Evolutionary conservation across 2,113 vertebrate species (phyloP).

Genomic region (Aphyosemion australe): DNA sequence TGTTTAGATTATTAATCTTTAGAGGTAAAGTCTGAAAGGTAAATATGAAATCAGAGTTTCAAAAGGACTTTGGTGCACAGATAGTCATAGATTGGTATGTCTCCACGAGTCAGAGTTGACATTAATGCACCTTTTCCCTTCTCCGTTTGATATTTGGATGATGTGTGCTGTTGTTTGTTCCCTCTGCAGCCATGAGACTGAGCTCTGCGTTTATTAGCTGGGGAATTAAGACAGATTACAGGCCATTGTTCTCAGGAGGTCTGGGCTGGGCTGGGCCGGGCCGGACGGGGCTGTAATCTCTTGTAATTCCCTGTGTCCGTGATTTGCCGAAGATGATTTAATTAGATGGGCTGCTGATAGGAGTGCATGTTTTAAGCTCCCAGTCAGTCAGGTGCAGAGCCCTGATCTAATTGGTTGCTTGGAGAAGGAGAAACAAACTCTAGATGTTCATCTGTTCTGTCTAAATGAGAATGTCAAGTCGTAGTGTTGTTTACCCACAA

Average conservation of each 20-base stretch:
- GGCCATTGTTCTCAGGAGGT: slow-evolving; percentile 65
- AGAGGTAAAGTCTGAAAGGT: slow-evolving; percentile 11
- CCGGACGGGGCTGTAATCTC: slow-evolving; percentile 62
- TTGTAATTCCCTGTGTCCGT: slow-evolving; percentile 66
- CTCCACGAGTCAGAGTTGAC: slow-evolving; percentile 8
- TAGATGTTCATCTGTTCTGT: slow-evolving; percentile 33
- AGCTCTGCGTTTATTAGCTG: slow-evolving; percentile 65
- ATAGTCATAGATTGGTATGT: slow-evolving; percentile 5
- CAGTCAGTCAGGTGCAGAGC: slow-evolving; percentile 6
- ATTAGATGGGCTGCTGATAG: slow-evolving; percentile 64
- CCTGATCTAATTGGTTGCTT: slow-evolving; percentile 5
- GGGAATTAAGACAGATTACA: slow-evolving; percentile 76
- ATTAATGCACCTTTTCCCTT: slow-evolving; percentile 19
- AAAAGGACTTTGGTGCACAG: slow-evolving; percentile 12
- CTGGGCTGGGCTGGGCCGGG: slow-evolving; percentile 20
- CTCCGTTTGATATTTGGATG: slow-evolving; percentile 34
- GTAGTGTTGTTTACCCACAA: slow-evolving; percentile 22
- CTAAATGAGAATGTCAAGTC: not conserved
- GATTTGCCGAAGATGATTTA: slow-evolving; percentile 74
- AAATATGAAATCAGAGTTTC: slow-evolving; percentile 26
- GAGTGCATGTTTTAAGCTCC: slow-evolving; percentile 40
- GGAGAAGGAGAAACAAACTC: not conserved
- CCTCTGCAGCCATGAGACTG: slow-evolving; percentile 23
- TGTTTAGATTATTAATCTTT: slow-evolving; percentile 11
- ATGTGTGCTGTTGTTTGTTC: slow-evolving; percentile 29